These are phyloP conservation scores for Heliconius hermathena DNA, from an alignment of 1,140 invertebrate genomes.

Conservation along the genomic window DNA sequence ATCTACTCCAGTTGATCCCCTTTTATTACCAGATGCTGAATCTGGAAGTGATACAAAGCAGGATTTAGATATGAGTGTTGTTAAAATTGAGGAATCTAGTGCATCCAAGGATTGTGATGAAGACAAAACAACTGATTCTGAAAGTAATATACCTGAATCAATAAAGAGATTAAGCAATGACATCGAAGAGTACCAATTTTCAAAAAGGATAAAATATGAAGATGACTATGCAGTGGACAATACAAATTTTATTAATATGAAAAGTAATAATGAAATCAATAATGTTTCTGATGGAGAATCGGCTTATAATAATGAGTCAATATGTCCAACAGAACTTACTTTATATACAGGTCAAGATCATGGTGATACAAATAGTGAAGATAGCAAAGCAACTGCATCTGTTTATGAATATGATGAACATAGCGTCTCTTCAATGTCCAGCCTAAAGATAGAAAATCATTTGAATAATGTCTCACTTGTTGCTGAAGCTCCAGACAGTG, in stretches of 20 bases:
- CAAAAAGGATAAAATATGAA: constrained; percentile 70
- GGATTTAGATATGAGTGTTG: constrained; percentile 70
- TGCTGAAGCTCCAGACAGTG: constrained; percentile 51
- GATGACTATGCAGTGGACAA: constrained; percentile 62
- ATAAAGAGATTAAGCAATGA: constrained; percentile 67
- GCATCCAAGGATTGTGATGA: constrained; percentile 65
- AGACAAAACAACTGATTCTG: constrained; percentile 60
- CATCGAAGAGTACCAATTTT: constrained; percentile 59
- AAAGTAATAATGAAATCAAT: constrained; percentile 48
- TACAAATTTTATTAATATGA: constrained; percentile 57
- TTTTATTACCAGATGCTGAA: constrained; percentile 70
- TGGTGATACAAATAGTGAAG: constrained; percentile 72
- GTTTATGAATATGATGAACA: constrained; percentile 76
- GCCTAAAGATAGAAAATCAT: constrained; percentile 70
- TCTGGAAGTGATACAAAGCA: constrained; percentile 70
- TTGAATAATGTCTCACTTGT: constrained; percentile 55
- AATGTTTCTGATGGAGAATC: constrained; percentile 62
- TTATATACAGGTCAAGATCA: constrained; percentile 61
- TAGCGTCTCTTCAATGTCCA: constrained; percentile 72
- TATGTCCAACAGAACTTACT: constrained; percentile 56
- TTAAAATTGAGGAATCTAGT: constrained; percentile 71
- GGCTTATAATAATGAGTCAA: constrained; percentile 59
- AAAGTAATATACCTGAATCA: constrained; percentile 52
- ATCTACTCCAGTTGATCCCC: constrained; percentile 73
- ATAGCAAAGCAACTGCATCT: constrained; percentile 71